Conservation (phyloP, 2,888 invertebrate species). For the Mycalesis mineus region DNA sequence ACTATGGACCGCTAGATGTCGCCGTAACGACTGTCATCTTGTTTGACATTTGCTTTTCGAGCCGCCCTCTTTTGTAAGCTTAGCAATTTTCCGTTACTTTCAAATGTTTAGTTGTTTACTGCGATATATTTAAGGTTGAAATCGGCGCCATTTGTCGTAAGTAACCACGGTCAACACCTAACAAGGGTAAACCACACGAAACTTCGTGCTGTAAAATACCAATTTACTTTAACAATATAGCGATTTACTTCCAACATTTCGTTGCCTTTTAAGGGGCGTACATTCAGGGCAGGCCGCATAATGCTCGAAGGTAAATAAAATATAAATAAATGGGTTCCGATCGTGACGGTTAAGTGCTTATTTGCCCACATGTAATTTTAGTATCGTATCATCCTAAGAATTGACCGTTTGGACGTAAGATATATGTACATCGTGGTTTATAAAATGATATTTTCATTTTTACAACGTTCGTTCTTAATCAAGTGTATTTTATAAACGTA, state of each 20-base stretch:
- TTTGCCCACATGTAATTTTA: constrained; percentile 54
- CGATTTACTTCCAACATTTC: constrained; percentile 64
- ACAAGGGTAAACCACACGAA: constrained; percentile 59
- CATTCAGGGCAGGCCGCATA: constrained; percentile 61
- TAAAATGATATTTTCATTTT: constrained; percentile 5
- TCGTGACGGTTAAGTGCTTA: constrained; percentile 39
- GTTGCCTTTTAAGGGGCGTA: constrained; percentile 61
- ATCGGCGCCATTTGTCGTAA: constrained; percentile 18
- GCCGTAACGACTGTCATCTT: constrained; percentile 54
- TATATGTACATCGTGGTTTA: not conserved
- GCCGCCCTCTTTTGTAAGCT: constrained; percentile 29
- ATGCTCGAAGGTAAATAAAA: constrained; percentile 49
- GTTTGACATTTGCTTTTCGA: constrained; percentile 59
- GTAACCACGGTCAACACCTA: constrained; percentile 37
- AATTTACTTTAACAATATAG: constrained; percentile 73
- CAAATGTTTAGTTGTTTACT: constrained; percentile 15
- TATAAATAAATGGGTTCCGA: constrained; percentile 45
- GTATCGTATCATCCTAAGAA: constrained; percentile 43
- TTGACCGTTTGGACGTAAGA: constrained; percentile 2
- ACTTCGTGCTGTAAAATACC: constrained; percentile 69
- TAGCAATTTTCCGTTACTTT: constrained; percentile 19
- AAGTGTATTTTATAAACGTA: too few species aligned
- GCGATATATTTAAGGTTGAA: constrained; percentile 16
- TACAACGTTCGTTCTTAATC: too few species aligned
- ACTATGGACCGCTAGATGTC: constrained; percentile 51